Percentiles rank a stretch among this genome's conserved stretches.
phyloP scores from a whole-genome alignment of 2,888 invertebrate species.

The Entomobrya proxima region DNA sequence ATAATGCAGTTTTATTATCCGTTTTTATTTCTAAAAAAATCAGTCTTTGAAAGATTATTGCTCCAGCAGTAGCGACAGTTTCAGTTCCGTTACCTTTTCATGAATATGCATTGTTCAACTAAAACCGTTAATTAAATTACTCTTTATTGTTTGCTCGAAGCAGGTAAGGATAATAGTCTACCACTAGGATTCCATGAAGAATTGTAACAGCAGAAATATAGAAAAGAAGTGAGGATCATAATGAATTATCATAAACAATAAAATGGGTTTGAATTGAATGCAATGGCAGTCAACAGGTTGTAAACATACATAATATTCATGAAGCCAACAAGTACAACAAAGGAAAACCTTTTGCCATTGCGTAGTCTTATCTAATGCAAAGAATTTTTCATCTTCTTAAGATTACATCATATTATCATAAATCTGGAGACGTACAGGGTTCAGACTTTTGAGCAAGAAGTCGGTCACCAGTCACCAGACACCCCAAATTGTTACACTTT shows the following conservation, averaged over 20 bases:
- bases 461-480: neutral
- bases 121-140: neutral
- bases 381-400: neutral
- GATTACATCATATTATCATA: neutral
- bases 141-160: neutral
- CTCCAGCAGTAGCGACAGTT: neutral
- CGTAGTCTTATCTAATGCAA: neutral
- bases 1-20: neutral
- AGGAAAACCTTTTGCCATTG: neutral
- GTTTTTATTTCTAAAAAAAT: too few species aligned
- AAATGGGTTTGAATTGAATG: neutral
- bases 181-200: too few species aligned
- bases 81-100: constrained; percentile 3
- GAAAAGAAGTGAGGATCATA: neutral
- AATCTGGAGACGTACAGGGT: neutral
- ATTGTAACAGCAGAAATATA: too few species aligned
- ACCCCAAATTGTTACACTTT: neutral
- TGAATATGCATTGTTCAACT: neutral
- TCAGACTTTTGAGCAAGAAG: neutral
- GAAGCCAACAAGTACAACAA: neutral
- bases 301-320: constrained; percentile 6
- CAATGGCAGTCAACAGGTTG: constrained; percentile 10
- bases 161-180: neutral
- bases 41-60: neutral
- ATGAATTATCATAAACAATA: neutral